Base-by-base conservation (phyloP, 2,797 vertebrate species). In the Chelon auratus region DNA sequence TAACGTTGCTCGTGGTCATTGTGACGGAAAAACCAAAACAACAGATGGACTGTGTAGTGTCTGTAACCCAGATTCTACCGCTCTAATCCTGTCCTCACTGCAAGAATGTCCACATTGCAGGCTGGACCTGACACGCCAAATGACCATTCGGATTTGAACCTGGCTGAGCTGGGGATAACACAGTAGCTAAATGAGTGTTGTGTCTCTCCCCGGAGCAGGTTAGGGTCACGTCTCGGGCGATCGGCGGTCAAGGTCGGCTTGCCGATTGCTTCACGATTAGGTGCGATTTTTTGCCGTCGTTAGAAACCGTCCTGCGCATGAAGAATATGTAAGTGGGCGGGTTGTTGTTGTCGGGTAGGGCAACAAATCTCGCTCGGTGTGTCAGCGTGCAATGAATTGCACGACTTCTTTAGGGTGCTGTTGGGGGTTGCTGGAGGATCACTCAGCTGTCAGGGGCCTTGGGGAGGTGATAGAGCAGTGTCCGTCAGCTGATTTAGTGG, bases 41-140 rank as follows among this genome's bases (percentile, higher is more conserved):
- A 92, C 95, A 96, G 94, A 95, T 95, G 95, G 93, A 82, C 85
- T 64, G 84, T 88, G 82, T 86, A 71, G 78, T 88, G 91, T 89
- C 92, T 91, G 91, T 94, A 94, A 95, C 91, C 92, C 87, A 93
- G 89, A 96, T 94, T 94, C 90, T 89, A 78, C 85, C 86, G 76
- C 86, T 75, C 60, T 95, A 95, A 96, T 95, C 93, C 92, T 52
- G 74, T 92, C 80, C 72, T 82, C 85, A 89, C 91, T 93, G 71
- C 76, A 91, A 92, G 92, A 95, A 95, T 93, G 76, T 85, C 67
- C 70, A 75, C 62, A 52, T 61, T 26, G 60, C 77, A 81, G 15
- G 54, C 52, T 47, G 69, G 68, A 81, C 67, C 61, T 59, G 51
- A 64, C 72, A 37, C 9, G 40, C 62, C 68, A 88, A 91, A 64